Conservation (phyloP, 2,797 vertebrate genomes). For the Clarias laeviceps region DNA sequence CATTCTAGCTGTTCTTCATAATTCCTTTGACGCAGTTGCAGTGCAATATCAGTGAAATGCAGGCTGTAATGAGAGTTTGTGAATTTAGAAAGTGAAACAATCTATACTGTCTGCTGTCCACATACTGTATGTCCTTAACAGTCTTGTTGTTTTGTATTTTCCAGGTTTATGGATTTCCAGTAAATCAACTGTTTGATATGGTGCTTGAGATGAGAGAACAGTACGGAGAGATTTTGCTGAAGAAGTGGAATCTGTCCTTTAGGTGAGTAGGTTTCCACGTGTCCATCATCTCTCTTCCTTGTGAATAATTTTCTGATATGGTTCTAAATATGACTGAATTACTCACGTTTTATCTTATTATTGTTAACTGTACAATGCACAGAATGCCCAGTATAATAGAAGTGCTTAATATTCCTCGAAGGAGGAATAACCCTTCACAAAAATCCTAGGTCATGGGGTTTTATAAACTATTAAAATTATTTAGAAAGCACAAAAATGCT, state of each 20-base stretch:
- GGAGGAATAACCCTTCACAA: conserved; percentile 37
- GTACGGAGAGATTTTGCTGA: conserved; percentile 92
- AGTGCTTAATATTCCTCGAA: conserved; percentile 46
- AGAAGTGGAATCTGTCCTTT: conserved; percentile 92
- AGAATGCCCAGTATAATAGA: conserved; percentile 27
- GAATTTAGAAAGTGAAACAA: not conserved
- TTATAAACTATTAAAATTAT: conserved; percentile 47
- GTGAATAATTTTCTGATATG: not conserved
- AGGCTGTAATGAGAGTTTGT: not conserved
- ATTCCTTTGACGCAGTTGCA: not conserved
- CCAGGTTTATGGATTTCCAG: conserved; percentile 93
- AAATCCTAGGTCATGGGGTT: not conserved
- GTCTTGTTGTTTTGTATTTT: not conserved
- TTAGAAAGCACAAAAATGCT: conserved; percentile 43
- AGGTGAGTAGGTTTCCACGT: conserved; percentile 72
- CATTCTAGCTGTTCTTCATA: not conserved
- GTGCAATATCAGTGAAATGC: not conserved
- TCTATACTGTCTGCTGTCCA: not conserved
- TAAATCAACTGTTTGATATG: conserved; percentile 97
- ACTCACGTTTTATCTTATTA: not conserved
- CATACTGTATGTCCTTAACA: not conserved
- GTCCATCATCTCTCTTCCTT: not conserved
- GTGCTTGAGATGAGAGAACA: conserved; percentile 95
- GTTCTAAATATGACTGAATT: not conserved
- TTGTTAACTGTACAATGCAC: not conserved